Conservation (phyloP, 2,113 vertebrate genomes). For the Laterallus jamaicensis region DNA sequence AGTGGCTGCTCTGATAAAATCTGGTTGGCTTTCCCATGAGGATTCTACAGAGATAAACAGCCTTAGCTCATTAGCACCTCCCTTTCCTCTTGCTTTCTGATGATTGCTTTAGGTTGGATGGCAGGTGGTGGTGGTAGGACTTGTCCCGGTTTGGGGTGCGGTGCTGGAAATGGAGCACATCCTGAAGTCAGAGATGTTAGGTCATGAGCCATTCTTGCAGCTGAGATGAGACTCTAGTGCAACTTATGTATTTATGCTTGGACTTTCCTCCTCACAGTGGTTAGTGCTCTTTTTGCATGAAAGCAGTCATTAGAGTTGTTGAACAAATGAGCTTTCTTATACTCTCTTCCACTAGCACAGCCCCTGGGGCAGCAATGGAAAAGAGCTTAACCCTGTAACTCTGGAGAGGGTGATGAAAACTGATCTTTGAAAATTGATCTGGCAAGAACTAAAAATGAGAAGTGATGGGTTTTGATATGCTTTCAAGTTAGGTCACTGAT, state of each 20-base stretch:
- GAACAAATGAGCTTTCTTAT: background rate
- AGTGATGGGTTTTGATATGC: background rate
- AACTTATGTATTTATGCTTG: background rate
- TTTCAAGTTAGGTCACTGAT: background rate
- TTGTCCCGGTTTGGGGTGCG: background rate
- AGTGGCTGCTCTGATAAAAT: constrained; percentile 49
- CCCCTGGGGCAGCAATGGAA: background rate
- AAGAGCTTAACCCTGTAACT: background rate
- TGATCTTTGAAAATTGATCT: background rate
- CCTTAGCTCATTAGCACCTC: constrained; percentile 61
- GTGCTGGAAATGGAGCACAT: background rate
- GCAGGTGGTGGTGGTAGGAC: background rate
- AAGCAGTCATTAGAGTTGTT: background rate
- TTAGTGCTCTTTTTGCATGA: background rate
- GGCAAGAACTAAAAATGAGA: background rate
- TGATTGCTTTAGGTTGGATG: constrained; percentile 34
- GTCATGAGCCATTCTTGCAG: background rate
- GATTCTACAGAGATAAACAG: constrained; percentile 51
- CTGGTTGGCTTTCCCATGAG: constrained; percentile 31
- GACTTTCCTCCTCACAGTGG: background rate
- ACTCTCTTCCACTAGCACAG: background rate
- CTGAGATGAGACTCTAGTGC: background rate
- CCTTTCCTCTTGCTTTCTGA: constrained; percentile 6
- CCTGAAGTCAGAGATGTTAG: background rate
- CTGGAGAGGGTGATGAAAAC: background rate